Percentiles rank a stretch among this genome's conserved stretches.
phyloP scores from a whole-genome alignment of 2,797 vertebrate species.

The Paguma larvata region DNA sequence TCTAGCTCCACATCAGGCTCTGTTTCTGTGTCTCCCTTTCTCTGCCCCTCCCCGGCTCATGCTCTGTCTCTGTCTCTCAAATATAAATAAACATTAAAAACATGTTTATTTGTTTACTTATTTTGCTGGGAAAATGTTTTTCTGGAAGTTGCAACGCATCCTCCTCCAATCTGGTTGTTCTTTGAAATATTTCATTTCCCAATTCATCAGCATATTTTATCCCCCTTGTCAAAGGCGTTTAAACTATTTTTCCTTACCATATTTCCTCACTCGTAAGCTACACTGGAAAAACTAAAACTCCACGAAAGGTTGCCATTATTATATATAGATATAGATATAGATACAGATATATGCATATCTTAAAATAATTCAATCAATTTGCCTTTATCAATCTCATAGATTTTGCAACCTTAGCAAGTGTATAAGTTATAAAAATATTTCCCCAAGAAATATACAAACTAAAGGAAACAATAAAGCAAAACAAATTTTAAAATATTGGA shows the following conservation, averaged over 20 bases:
- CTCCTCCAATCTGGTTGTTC: neutral
- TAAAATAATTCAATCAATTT: neutral
- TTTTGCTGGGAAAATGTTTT: conserved; percentile 48
- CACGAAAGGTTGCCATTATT: neutral
- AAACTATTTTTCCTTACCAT: neutral
- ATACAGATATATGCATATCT: neutral
- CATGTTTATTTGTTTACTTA: conserved; percentile 22
- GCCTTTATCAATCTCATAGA: neutral
- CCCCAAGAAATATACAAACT: neutral
- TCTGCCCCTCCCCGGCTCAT: too few relatives aligned
- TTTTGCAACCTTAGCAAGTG: neutral
- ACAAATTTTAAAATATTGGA: neutral
- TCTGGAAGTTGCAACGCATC: neutral
- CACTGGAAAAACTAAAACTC: neutral
- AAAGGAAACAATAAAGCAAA: neutral
- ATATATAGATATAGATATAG: too few relatives aligned
- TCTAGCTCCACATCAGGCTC: too few relatives aligned
- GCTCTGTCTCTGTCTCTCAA: too few relatives aligned
- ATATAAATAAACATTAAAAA: too few relatives aligned
- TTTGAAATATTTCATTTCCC: conserved; percentile 31
- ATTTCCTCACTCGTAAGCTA: neutral
- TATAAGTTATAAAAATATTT: neutral
- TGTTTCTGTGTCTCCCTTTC: too few relatives aligned
- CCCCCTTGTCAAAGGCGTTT: neutral
- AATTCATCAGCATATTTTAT: neutral